Percentiles rank a stretch among this genome's conserved stretches.
Conservation (phyloP, 2,888 invertebrate genomes). For the Gasteruption jaculator region DNA sequence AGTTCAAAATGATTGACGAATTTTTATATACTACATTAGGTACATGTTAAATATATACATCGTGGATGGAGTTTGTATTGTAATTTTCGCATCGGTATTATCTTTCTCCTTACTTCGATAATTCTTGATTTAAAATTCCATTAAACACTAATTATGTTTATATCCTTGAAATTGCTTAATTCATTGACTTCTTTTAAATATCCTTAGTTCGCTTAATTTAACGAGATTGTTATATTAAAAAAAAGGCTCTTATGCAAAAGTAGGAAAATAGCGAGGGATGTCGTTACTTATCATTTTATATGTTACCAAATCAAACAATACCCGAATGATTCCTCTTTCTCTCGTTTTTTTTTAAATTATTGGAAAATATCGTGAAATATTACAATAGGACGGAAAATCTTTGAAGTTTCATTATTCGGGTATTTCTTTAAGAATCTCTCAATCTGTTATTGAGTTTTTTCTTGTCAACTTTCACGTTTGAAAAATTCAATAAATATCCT, state of each 20-base stretch:
- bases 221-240: constrained; percentile 21
- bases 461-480: too few species aligned
- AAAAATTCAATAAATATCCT: too few species aligned
- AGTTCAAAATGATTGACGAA: too few species aligned
- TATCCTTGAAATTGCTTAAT: constrained; percentile 14
- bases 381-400: constrained; percentile 5
- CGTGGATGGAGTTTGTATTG: constrained; percentile 38
- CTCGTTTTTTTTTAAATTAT: too few species aligned
- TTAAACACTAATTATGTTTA: constrained; percentile 27
- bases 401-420: not conserved
- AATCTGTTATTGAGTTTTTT: too few species aligned
- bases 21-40: too few species aligned
- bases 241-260: constrained; percentile 41
- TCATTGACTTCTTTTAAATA: constrained; percentile 23
- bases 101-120: too few species aligned
- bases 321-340: too few species aligned
- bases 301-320: too few species aligned
- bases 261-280: constrained; percentile 39
- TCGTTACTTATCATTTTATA: too few species aligned
- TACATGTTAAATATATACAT: constrained; percentile 29
- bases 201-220: constrained; percentile 20
- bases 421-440: too few species aligned
- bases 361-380: constrained; percentile 36
- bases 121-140: too few species aligned
- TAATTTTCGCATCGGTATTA: constrained; percentile 26